Percentiles rank a stretch among this genome's conserved stretches.
phyloP scores from a whole-genome alignment of 2,797 vertebrate species.

The Babyrousa celebensis region DNA sequence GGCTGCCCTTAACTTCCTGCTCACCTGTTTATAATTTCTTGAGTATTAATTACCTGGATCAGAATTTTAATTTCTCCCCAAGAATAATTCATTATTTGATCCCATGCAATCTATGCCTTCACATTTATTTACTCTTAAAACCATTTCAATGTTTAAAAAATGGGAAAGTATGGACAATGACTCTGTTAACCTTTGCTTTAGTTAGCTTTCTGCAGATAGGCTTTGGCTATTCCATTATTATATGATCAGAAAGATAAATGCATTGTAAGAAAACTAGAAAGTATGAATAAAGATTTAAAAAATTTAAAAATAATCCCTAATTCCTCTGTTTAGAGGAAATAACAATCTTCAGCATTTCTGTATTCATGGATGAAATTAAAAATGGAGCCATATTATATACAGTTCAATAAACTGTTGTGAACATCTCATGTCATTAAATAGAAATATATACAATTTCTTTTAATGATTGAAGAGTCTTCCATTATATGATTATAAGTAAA shows the following conservation, averaged over 20 bases:
- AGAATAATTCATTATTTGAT: constrained; percentile 5
- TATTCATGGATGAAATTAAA: constrained; percentile 24
- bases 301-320: neutral
- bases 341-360: constrained; percentile 3
- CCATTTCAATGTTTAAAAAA: neutral
- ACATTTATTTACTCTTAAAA: neutral
- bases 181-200: neutral
- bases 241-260: constrained; percentile 15
- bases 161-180: neutral
- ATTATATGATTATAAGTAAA: neutral
- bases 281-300: constrained; percentile 36
- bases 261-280: neutral
- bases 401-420: constrained; percentile 10
- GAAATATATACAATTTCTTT: neutral
- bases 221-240: constrained; percentile 23
- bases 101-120: neutral
- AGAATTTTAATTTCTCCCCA: neutral
- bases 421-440: neutral
- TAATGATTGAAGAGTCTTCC: neutral
- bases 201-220: neutral
- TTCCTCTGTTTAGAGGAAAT: neutral
- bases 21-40: neutral
- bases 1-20: neutral
- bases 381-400: neutral
- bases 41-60: neutral